Conservation (phyloP, 2,888 invertebrate genomes). For the Electrophaes corylata region DNA sequence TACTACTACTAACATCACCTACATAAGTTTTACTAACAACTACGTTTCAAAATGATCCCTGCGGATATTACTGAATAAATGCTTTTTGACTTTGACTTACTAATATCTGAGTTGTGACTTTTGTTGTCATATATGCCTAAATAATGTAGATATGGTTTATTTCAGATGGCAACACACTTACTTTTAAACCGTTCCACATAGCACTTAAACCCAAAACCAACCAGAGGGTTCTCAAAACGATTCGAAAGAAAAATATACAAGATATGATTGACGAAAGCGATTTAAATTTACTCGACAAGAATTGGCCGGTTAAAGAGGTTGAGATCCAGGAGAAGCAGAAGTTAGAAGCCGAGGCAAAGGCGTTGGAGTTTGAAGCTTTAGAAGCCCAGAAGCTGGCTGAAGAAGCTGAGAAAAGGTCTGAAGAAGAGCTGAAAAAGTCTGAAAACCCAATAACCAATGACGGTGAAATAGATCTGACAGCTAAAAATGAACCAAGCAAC, state of each 20-base stretch:
- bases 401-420: background rate
- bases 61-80: no score
- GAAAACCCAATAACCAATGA: no score
- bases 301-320: constrained; percentile 27
- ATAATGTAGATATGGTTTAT: background rate
- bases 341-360: background rate
- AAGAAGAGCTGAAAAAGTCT: background rate
- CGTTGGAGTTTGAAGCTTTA: background rate
- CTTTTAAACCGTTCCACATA: constrained; percentile 28
- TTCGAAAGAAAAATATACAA: constrained; percentile 6
- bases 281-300: constrained; percentile 27
- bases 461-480: background rate
- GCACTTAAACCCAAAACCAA: constrained; percentile 8
- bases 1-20: no score
- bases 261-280: constrained; percentile 20
- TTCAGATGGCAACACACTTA: constrained; percentile 17
- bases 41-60: no score
- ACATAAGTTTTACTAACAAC: no score
- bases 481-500: background rate
- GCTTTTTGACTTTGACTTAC: no score
- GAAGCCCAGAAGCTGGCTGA: background rate
- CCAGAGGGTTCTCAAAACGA: background rate
- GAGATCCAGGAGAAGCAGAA: background rate
- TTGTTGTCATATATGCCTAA: no score
- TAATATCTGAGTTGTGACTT: no score